Evolutionary conservation across 2,797 vertebrate genomes (phyloP), one percentile per base, ranked within the genome.

Genomic region (Leuciscus waleckii): DNA sequence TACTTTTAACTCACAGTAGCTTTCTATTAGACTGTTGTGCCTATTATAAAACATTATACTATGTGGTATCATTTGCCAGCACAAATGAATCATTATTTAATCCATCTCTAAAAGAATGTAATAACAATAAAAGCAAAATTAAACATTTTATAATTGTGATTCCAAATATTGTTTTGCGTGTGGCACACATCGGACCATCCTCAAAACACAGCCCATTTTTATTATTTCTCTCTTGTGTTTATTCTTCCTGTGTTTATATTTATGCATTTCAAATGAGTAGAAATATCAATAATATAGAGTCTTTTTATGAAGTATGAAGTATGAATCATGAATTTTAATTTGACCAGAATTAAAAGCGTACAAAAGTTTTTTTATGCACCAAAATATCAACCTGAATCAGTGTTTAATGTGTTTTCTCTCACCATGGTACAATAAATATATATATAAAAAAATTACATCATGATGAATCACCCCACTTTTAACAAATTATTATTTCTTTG

Each of bases 61-160:
- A 85, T 81, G 56, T 88, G 86, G 69, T 75, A 46, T 80, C 70
- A 87, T 88, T 86, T 74, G 61, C 65, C 8, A 80, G 78, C 69
- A 76, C 63, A 80, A 81, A 87, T 85, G 58, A 88, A 85, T 87
- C 81, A 83, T 88, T 77, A 85, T 86, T 84, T 85, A 68, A 81
- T 78, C 39, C n/a, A 54, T 43, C 68, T 63, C 71, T 74, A 17
- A 81, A 82, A 81, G 23, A 71, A 46, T 63, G 35, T 77, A 71
- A 71, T 75, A 39, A 75, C 82, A 83, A 80, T 61, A 16, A 7
- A 75, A 78, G 37, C 39, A 17, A 79, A 82, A 85, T 39, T 1
- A 70, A 73, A 75, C 35, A 65, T 77, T 67, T 54, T 51, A 0
- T 67, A 67, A 67, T 39, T 76, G 71, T 37, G 16, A 41, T 54